A percentile compares a stretch with the other conserved stretches of the same genome.
These are phyloP conservation scores for Pollenia angustigena DNA, from an alignment of 2,888 invertebrate species.

Conservation along the genomic window DNA sequence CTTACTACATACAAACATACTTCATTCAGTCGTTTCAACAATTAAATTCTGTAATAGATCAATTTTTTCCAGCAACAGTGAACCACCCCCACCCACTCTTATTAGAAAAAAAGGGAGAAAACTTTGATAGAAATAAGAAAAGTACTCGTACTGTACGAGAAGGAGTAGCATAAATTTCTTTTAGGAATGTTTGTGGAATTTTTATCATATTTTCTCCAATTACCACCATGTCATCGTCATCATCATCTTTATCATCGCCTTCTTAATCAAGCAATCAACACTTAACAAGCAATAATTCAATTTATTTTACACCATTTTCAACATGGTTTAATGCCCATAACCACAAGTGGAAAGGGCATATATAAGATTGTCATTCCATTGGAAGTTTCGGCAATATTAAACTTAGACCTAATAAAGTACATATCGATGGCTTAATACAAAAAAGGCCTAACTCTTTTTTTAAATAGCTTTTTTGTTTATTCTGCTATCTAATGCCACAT, in stretches of 20 bases:
- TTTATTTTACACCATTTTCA: slow-evolving; percentile 64
- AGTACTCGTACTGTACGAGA: slow-evolving; percentile 15
- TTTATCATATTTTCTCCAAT: slow-evolving; percentile 59
- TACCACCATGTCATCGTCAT: slow-evolving; percentile 57
- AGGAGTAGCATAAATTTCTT: slow-evolving; percentile 51
- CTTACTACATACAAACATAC: slow-evolving; percentile 4
- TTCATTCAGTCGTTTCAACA: slow-evolving; percentile 30
- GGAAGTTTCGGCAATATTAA: no score
- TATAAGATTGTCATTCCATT: no score
- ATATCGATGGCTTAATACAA: no score
- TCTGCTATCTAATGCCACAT: no score
- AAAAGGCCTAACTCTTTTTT: no score
- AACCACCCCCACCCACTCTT: slow-evolving; percentile 23
- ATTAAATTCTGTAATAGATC: slow-evolving; percentile 67
- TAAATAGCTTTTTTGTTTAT: no score
- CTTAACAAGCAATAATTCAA: slow-evolving; percentile 68
- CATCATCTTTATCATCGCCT: slow-evolving; percentile 48
- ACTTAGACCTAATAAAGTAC: no score
- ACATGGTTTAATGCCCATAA: slow-evolving; percentile 33
- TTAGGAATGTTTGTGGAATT: slow-evolving; percentile 60
- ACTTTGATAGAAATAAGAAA: background rate
- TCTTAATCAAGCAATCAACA: slow-evolving; percentile 67
- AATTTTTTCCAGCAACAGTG: slow-evolving; percentile 34
- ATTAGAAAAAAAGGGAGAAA: slow-evolving; percentile 14
- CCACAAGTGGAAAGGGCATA: no score